These are phyloP conservation scores for Polypedilum pembai DNA, from an alignment of 1,140 invertebrate species.

Conservation along the genomic window DNA sequence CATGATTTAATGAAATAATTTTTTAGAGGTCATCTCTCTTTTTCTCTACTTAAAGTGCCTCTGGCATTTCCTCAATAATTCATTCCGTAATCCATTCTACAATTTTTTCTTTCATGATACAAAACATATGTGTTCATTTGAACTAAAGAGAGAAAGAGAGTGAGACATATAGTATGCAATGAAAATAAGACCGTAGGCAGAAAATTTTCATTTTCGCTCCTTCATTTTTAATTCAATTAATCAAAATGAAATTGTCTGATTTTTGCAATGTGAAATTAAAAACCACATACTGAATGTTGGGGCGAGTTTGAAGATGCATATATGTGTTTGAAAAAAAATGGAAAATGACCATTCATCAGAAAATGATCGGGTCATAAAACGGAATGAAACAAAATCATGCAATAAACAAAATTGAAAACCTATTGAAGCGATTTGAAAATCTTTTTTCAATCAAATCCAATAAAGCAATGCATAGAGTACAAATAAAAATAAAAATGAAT, in stretches of 20 bases:
- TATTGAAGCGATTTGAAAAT: background rate
- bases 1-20: too few relatives aligned
- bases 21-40: too few relatives aligned
- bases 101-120: background rate
- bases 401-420: background rate
- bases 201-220: background rate
- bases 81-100: background rate
- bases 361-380: background rate
- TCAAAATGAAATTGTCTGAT: background rate
- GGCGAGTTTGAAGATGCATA: background rate
- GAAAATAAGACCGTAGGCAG: background rate
- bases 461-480: background rate
- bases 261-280: background rate
- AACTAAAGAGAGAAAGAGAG: too few relatives aligned
- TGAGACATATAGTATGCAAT: too few relatives aligned
- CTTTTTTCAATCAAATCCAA: background rate
- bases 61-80: background rate
- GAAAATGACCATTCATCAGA: background rate
- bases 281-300: background rate
- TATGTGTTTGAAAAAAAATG: background rate
- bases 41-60: background rate
- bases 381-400: background rate
- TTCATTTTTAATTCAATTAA: constrained; percentile 7
- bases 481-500: background rate
- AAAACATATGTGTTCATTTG: background rate